phyloP scores from a whole-genome alignment of 2,888 invertebrate species.

The Hydroisotoma schaefferi region DNA sequence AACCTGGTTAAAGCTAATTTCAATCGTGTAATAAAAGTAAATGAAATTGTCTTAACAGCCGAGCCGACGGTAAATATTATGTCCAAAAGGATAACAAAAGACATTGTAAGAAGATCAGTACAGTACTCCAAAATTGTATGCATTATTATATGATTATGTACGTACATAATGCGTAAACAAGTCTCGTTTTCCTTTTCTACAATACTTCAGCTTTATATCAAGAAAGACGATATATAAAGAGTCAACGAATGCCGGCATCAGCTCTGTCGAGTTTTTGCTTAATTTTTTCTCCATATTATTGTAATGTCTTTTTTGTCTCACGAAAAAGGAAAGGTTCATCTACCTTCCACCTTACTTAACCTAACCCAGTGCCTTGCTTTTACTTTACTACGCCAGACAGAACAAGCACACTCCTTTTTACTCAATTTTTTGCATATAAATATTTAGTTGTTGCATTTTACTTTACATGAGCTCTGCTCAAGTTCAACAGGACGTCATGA shows the following conservation, averaged over 20 bases:
- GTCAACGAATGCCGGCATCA: constrained; percentile 11
- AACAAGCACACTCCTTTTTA: background rate
- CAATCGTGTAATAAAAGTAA: too few species aligned
- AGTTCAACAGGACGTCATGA: constrained; percentile 3
- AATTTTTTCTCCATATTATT: constrained; percentile 30
- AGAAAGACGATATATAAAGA: constrained; percentile 1
- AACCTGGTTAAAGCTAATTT: too few species aligned
- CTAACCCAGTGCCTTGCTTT: constrained; percentile 36
- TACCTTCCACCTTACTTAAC: constrained; percentile 27
- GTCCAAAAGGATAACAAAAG: too few species aligned
- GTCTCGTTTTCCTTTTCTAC: too few species aligned
- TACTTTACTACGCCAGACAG: constrained; percentile 4
- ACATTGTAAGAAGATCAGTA: too few species aligned
- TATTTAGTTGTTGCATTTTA: constrained; percentile 8
- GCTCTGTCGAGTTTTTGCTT: constrained; percentile 26
- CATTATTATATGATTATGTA: too few species aligned
- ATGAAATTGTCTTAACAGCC: too few species aligned
- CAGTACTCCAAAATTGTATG: too few species aligned
- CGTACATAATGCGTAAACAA: too few species aligned
- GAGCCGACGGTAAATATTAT: too few species aligned
- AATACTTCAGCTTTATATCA: too few species aligned
- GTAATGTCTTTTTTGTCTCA: constrained; percentile 32
- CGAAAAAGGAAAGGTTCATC: constrained; percentile 29
- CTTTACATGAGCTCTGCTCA: background rate
- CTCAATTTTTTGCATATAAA: background rate